Percentiles rank a stretch among this genome's conserved stretches.
These are phyloP conservation scores for Leptopilina clavipes DNA, from an alignment of 1,140 invertebrate genomes.

Conservation along the genomic window DNA sequence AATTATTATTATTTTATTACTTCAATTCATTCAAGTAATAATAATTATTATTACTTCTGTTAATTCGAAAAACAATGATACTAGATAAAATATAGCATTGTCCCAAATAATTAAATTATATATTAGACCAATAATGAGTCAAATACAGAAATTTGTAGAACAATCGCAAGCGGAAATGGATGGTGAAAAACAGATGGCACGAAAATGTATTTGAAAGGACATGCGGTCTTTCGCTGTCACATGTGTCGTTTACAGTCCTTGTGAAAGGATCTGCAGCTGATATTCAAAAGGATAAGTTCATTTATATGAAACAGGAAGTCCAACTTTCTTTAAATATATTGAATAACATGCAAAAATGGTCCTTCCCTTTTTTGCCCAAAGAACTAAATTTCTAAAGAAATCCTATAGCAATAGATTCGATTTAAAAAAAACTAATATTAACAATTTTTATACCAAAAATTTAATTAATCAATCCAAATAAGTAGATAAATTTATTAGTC, in stretches of 20 bases:
- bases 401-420: no score
- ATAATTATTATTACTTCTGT: no score
- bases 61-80: no score
- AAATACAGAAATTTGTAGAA: slow-evolving; percentile 25
- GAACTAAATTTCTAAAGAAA: not conserved
- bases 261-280: slow-evolving; percentile 4
- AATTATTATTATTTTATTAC: no score
- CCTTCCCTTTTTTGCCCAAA: not conserved
- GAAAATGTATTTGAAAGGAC: slow-evolving; percentile 59
- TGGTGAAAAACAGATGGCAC: slow-evolving; percentile 57
- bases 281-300: slow-evolving; percentile 10
- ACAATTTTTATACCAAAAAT: no score
- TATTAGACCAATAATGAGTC: not conserved
- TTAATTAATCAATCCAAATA: no score
- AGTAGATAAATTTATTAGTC: no score
- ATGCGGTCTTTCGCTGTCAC: slow-evolving; percentile 60
- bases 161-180: slow-evolving; percentile 42
- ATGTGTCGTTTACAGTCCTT: slow-evolving; percentile 47
- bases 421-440: no score
- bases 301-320: not conserved
- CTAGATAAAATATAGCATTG: no score
- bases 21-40: no score
- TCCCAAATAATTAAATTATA: no score
- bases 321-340: not conserved
- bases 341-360: not conserved